These are phyloP conservation scores for Pomacea canaliculata DNA, from an alignment of 2,888 invertebrate genomes.

Conservation along the genomic window DNA sequence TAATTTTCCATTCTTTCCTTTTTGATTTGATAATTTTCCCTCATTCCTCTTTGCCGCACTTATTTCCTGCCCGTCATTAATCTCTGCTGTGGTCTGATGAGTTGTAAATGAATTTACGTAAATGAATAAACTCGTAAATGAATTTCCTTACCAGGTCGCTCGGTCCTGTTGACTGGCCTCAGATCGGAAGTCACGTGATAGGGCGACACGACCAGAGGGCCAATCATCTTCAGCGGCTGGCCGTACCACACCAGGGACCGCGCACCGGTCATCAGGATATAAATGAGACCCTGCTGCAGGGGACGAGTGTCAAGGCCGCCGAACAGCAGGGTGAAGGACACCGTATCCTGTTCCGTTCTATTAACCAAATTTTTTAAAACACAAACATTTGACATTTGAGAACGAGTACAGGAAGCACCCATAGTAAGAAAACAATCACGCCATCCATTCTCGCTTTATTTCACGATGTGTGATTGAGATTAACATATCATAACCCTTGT, in stretches of 20 bases:
- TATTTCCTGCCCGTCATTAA: too few species aligned
- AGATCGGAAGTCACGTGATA: constrained; percentile 22
- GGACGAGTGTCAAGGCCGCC: constrained; percentile 25
- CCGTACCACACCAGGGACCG: constrained; percentile 19
- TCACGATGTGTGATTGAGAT: too few species aligned
- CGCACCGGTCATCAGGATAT: constrained; percentile 27
- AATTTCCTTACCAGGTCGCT: constrained; percentile 8
- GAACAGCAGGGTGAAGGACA: constrained; percentile 28
- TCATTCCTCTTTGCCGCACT: too few species aligned
- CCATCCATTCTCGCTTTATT: too few species aligned
- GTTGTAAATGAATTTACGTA: too few species aligned
- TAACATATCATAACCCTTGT: too few species aligned
- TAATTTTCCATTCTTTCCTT: too few species aligned
- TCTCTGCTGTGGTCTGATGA: not conserved
- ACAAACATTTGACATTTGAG: not conserved
- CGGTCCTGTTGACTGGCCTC: constrained; percentile 26
- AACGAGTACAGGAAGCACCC: not conserved
- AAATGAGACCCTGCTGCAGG: constrained; percentile 29
- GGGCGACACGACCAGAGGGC: constrained; percentile 32
- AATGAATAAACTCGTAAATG: not conserved
- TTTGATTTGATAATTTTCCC: too few species aligned
- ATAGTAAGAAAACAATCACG: too few species aligned
- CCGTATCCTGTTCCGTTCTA: constrained; percentile 21
- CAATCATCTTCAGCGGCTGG: constrained; percentile 34
- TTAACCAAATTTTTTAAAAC: not conserved